Percentiles rank a stretch among this genome's conserved stretches.
These are phyloP conservation scores for Cataglyphis hispanica DNA, from an alignment of 1,140 invertebrate species.

Conservation along the genomic window DNA sequence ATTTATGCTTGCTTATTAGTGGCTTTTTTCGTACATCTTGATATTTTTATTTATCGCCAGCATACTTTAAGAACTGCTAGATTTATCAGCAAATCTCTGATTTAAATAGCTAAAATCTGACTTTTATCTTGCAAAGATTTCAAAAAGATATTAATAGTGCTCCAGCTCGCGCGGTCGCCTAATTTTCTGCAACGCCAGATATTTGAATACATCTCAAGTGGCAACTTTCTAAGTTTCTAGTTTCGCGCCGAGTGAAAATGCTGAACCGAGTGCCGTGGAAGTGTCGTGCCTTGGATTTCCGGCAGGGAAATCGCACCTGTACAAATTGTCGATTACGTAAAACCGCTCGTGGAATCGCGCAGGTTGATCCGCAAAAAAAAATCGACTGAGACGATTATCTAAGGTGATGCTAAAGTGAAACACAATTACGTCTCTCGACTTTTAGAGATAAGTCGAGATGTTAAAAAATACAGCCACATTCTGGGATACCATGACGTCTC, in stretches of 20 bases:
- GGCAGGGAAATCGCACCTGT: conserved; percentile 20
- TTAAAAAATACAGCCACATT: conserved; percentile 19
- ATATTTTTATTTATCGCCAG: too few relatives aligned
- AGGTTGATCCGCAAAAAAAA: conserved; percentile 42
- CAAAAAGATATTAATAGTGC: conserved; percentile 29
- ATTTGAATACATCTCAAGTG: conserved; percentile 49
- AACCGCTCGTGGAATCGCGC: not conserved
- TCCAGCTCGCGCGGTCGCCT: not conserved
- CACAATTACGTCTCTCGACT: conserved; percentile 16
- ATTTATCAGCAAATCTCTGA: conserved; percentile 12
- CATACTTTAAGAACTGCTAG: not conserved
- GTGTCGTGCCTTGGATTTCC: conserved; percentile 57
- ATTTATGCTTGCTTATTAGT: too few relatives aligned
- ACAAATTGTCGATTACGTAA: conserved; percentile 59
- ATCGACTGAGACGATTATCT: conserved; percentile 27
- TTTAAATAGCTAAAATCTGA: conserved; percentile 17
- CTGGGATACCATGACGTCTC: not conserved
- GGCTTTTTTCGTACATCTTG: too few relatives aligned
- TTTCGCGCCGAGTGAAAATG: conserved; percentile 67
- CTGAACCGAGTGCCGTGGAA: conserved; percentile 29
- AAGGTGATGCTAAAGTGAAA: conserved; percentile 5
- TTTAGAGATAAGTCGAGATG: conserved; percentile 18
- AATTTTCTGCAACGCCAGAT: conserved; percentile 48
- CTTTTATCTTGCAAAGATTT: conserved; percentile 1
- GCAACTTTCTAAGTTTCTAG: conserved; percentile 64